Conservation (phyloP, 1,140 invertebrate species). For the Mylabris phalerata region DNA sequence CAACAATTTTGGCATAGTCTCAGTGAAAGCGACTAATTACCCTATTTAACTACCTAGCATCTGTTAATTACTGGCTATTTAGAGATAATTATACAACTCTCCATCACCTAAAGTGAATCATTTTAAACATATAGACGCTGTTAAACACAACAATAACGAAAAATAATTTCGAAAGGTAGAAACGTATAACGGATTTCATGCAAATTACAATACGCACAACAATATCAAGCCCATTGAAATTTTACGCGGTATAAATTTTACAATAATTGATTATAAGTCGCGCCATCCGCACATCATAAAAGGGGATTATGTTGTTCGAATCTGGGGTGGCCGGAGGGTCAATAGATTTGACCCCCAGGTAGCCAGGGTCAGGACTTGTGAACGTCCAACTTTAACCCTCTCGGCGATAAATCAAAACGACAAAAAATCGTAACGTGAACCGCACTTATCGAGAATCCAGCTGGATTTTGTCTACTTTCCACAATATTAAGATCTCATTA, state of each 20-base stretch:
- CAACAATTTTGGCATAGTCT: slow-evolving; percentile 1
- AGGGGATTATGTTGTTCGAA: slow-evolving; percentile 2
- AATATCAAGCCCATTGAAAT: slow-evolving; percentile 4
- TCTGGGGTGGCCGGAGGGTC: neutral
- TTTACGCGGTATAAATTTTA: slow-evolving; percentile 9
- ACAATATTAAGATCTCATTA: slow-evolving; percentile 11
- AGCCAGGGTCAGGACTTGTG: neutral
- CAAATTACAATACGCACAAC: too few relatives aligned
- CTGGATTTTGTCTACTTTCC: neutral
- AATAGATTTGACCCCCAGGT: neutral
- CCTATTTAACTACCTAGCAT: neutral
- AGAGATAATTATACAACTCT: neutral
- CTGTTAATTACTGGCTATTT: slow-evolving; percentile 4
- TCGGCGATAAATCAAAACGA: too few relatives aligned
- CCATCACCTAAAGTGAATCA: too few relatives aligned
- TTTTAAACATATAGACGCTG: too few relatives aligned
- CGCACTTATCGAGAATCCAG: too few relatives aligned
- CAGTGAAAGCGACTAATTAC: slow-evolving; percentile 13
- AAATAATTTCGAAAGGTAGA: too few relatives aligned
- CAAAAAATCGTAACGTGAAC: neutral
- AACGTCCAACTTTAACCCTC: too few relatives aligned
- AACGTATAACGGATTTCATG: too few relatives aligned
- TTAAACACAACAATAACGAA: too few relatives aligned
- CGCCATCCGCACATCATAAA: neutral
- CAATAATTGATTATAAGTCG: neutral